Evolutionary conservation across 2,797 vertebrate genomes (phyloP).

Genomic region (Acropternis orthonyx): DNA sequence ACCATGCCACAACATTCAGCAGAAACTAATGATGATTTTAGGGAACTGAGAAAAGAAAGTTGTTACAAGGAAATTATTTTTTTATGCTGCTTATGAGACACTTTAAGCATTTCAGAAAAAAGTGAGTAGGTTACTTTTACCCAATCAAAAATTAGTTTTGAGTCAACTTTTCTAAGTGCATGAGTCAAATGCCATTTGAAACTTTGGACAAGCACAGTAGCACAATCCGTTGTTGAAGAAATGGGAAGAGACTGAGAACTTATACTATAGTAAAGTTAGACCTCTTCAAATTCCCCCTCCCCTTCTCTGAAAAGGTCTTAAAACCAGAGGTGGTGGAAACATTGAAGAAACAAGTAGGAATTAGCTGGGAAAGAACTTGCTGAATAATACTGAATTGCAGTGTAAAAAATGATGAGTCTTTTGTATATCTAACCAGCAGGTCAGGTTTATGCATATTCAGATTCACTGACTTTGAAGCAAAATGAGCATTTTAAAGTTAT

Average conservation of each 20-base stretch:
- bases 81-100: not conserved
- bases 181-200: not conserved
- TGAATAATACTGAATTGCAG: not conserved
- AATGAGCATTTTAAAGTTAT: not conserved
- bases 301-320: not conserved
- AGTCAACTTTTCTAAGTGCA: not conserved
- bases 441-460: not conserved
- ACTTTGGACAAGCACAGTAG: not conserved
- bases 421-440: not conserved
- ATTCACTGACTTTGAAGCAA: not conserved
- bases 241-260: not conserved
- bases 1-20: not conserved
- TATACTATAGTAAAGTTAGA: not conserved
- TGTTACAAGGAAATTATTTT: not conserved
- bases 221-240: not conserved
- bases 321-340: not conserved
- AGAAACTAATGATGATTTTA: not conserved
- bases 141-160: not conserved
- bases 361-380: not conserved
- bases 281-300: accelerated
- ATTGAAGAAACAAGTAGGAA: not conserved
- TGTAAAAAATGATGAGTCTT: not conserved
- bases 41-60: not conserved
- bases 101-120: not conserved
- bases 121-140: not conserved